These are phyloP conservation scores for Dasyurus viverrinus DNA, from an alignment of 2,113 vertebrate genomes.

Conservation along the genomic window DNA sequence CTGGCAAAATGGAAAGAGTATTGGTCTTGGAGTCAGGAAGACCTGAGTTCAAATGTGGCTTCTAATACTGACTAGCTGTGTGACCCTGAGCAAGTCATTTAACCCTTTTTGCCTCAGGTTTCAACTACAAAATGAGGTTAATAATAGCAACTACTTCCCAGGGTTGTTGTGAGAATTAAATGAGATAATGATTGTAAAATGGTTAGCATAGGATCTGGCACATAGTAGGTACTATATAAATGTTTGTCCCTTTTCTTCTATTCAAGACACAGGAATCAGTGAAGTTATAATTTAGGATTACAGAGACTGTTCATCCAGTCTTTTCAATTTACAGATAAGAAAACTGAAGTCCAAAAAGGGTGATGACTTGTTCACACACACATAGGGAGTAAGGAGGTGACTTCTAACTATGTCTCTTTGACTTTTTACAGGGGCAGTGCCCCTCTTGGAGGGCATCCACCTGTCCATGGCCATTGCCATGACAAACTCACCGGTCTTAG, in stretches of 20 bases:
- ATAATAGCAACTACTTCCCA: not conserved
- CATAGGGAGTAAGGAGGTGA: not conserved
- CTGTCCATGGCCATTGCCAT: not conserved
- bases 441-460: not conserved
- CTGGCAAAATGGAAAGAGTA: not conserved
- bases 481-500: not conserved
- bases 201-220: not conserved
- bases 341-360: not conserved
- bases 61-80: not conserved
- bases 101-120: not conserved
- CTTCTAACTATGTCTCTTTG: conserved; percentile 38
- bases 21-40: not conserved
- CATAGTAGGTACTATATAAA: not conserved
- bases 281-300: not conserved
- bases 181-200: not conserved
- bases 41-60: not conserved
- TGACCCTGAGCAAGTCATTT: not conserved
- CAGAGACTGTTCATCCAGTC: not conserved
- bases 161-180: not conserved
- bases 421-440: conserved; percentile 45
- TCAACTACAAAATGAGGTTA: not conserved
- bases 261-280: not conserved
- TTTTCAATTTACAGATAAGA: not conserved
- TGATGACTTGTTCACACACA: not conserved
- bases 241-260: not conserved